These are phyloP conservation scores for Cheumatopsyche charites DNA, from an alignment of 1,140 invertebrate species.

Conservation along the genomic window DNA sequence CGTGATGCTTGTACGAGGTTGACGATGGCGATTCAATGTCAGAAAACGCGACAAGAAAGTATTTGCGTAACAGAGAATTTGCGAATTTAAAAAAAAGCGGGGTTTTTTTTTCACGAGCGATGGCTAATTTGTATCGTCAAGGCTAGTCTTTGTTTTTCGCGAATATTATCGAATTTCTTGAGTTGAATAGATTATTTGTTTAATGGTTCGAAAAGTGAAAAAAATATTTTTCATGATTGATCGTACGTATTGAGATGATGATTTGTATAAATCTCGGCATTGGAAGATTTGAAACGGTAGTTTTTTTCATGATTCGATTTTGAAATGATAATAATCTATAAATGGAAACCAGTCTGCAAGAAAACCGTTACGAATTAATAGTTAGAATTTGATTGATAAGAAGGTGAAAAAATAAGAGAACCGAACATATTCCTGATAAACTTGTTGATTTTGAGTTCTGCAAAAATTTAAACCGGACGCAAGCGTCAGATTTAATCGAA, in stretches of 20 bases:
- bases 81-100: slow-evolving; percentile 1
- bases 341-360: neutral
- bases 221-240: too few species aligned
- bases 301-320: too few species aligned
- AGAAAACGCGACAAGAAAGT: slow-evolving; percentile 22
- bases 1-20: neutral
- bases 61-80: slow-evolving; percentile 26
- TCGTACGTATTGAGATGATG: too few species aligned
- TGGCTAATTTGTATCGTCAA: neutral
- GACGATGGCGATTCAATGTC: slow-evolving; percentile 5
- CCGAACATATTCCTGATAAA: too few species aligned
- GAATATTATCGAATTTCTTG: neutral
- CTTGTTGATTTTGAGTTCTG: too few species aligned
- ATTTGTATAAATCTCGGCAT: too few species aligned
- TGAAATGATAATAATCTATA: neutral
- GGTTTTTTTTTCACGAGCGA: slow-evolving; percentile 3
- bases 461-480: too few species aligned
- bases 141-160: slow-evolving; percentile 5
- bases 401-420: too few species aligned
- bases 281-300: too few species aligned
- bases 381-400: too few species aligned
- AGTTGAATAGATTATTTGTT: neutral
- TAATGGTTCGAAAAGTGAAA: neutral
- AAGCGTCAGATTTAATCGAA: too few species aligned
- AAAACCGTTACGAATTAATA: too few species aligned